Conservation (phyloP, 2,888 invertebrate genomes). For the Leptura quadrifasciata region DNA sequence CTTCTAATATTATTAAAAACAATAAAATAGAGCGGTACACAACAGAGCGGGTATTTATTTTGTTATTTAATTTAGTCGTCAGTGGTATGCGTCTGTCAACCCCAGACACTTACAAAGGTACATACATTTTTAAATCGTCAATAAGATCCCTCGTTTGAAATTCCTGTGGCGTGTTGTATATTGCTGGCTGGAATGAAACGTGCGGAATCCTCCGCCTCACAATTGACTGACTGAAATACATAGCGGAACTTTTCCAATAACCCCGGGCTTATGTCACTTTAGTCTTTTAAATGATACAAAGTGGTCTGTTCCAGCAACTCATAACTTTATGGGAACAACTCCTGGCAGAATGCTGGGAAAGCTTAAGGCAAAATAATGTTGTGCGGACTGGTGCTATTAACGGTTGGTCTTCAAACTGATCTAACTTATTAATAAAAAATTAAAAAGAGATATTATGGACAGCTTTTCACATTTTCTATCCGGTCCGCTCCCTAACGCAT, state of each 20-base stretch:
- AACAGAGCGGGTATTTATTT: background rate
- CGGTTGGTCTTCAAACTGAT: no score
- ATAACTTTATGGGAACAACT: background rate
- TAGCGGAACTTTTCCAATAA: conserved; percentile 25
- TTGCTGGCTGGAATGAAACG: conserved; percentile 9
- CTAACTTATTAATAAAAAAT: no score
- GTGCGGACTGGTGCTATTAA: background rate
- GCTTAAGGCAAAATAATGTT: background rate
- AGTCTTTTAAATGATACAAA: background rate
- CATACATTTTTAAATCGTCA: conserved; percentile 15
- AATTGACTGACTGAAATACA: conserved; percentile 19
- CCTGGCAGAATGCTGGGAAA: background rate
- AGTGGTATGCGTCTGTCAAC: background rate
- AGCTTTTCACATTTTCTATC: no score
- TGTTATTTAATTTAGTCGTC: conserved; percentile 5
- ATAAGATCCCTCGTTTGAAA: conserved; percentile 8
- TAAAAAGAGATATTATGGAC: no score
- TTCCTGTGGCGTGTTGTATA: conserved; percentile 25
- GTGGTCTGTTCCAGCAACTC: background rate
- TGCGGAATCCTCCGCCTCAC: background rate
- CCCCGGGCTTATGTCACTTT: background rate
- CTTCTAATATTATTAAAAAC: background rate
- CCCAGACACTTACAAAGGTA: conserved; percentile 4
- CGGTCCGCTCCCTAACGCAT: no score
- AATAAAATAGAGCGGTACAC: background rate